Base-by-base conservation (phyloP, 1,140 invertebrate species). In the Eupristina koningsbergeri region DNA sequence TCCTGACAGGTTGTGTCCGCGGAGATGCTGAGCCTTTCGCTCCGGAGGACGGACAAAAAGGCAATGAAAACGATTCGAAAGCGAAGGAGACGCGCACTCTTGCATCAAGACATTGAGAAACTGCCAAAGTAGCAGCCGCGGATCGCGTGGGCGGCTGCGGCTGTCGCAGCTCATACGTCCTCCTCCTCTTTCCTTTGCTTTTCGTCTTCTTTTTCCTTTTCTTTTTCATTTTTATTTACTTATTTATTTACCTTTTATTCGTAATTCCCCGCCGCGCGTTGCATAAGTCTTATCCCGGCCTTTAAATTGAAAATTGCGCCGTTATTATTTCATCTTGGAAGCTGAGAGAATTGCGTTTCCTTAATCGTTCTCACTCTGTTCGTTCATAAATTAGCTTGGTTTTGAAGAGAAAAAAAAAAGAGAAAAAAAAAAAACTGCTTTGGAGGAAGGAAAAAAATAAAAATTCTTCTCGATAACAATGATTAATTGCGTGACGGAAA, bases 51-150 rank as follows among this genome's bases (percentile, higher is more conserved):
- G 31, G 34, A 34, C 9, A 26, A 17, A 31, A 31, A 15, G 50
- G 75, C 75, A 6, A 41, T 9, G 34, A 58, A 31, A 36, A 34
- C 31, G 34, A 67, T 50, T 76, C 58, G 31, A 71, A 74, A 58
- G 67, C 69, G n/a, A 73, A 22, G 26, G 47, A 58, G 74, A 61
- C 29, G 50, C 31, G 80, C 34, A 9, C 17, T 34, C 22, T 80
- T 80, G 64, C 64, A 80, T 80, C 78, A 80, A 34, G 41, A 53
- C 64, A 58, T 77, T 82, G 81, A 82, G 81, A 82, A 82, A 82
- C 58, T 77, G 45, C 58, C 74, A 69, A 76, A 76, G 73, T 81
- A 63, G 22, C 5, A 31, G 74, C 5, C 47, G 74, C 45, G 73
- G 74, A 22, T 31, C 53, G 81, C 50, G 81, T 69, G 75, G 74